Evolutionary conservation across 2,888 invertebrate genomes (phyloP), one percentile per base, ranked within the genome.

Genomic region (Drosophila lutescens): DNA sequence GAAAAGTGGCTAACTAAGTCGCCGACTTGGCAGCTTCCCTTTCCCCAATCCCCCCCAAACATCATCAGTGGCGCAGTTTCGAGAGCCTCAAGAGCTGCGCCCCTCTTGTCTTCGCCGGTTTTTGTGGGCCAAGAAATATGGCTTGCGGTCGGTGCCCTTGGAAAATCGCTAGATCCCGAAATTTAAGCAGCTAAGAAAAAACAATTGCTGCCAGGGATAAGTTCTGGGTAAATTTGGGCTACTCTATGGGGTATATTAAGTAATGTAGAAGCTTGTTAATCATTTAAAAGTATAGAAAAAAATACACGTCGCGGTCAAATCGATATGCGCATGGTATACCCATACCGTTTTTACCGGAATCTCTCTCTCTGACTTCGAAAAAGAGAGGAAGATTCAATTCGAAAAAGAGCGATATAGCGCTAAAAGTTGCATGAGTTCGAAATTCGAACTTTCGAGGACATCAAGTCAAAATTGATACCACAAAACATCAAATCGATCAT

Each of bases 1-100:
- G 86, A 86, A 86, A 85, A 85, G 84, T 85, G 88, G 84, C 84
- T 85, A 85, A 85, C 84, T 85, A 88, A 85, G 88, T 86, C 88
- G 77, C 68, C 72, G 79, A 70, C 75, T 73, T 54, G 51, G 56
- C 60, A 61, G 43, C 49, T 47, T 36, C 36, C 32, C 34, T 30
- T 17, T 40, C 5, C 54, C 17, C 40, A 56, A 23, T 13, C 17
- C 40, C 38, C 69, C 30, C 8, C 8, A 30, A 30, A 50, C 49
- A 44, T 36, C 55, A 51, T 53, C 44, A 62, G 61, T 55, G 76
- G 53, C 72, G 84, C 79, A 69, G 70, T 67, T 70, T 72, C 40
- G 50, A 36, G 44, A 36, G 56, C 44, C 65, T 54, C 51, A 15
- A 49, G 53, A 70, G 53, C 61, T 6, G 17, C 62, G 15, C 54